Conservation (phyloP, 30 jellyfish, hydroid and myxozoan species). For the Euphysa ruthae region DNA sequence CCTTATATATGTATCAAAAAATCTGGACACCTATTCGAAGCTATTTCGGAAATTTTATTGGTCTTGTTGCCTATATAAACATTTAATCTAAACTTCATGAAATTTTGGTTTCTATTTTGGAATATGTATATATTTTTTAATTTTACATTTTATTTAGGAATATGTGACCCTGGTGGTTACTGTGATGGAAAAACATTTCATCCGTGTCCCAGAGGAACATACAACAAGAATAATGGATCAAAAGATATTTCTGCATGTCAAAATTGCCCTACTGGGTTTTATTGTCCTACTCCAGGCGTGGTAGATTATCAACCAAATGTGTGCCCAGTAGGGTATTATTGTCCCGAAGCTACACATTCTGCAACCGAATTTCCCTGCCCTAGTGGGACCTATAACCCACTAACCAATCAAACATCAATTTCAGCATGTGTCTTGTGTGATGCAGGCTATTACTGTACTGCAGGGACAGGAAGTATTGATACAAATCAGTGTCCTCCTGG, state of each 20-base stretch:
- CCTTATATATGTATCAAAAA: too few species aligned
- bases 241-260: slow-evolving; percentile 47
- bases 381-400: slow-evolving; percentile 64
- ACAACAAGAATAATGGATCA: slow-evolving; percentile 57
- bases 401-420: slow-evolving; percentile 37
- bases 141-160: slow-evolving; percentile 9
- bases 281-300: slow-evolving; percentile 86
- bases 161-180: slow-evolving; percentile 68
- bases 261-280: slow-evolving; percentile 78
- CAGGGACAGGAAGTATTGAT: slow-evolving; percentile 35
- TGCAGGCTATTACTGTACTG: slow-evolving; percentile 63
- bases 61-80: too few species aligned
- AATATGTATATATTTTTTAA: too few species aligned
- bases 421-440: slow-evolving; percentile 56
- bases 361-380: slow-evolving; percentile 79
- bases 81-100: too few species aligned
- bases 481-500: slow-evolving; percentile 67
- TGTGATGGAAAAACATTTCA: slow-evolving; percentile 67
- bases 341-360: slow-evolving; percentile 75
- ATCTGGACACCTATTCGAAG: too few species aligned
- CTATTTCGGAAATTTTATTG: too few species aligned
- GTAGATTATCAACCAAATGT: slow-evolving; percentile 34
- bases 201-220: slow-evolving; percentile 87
- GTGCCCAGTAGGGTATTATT: slow-evolving; percentile 74
- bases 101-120: too few species aligned